These are phyloP conservation scores for Mus caroli DNA, from an alignment of 2,797 vertebrate species.

Conservation along the genomic window DNA sequence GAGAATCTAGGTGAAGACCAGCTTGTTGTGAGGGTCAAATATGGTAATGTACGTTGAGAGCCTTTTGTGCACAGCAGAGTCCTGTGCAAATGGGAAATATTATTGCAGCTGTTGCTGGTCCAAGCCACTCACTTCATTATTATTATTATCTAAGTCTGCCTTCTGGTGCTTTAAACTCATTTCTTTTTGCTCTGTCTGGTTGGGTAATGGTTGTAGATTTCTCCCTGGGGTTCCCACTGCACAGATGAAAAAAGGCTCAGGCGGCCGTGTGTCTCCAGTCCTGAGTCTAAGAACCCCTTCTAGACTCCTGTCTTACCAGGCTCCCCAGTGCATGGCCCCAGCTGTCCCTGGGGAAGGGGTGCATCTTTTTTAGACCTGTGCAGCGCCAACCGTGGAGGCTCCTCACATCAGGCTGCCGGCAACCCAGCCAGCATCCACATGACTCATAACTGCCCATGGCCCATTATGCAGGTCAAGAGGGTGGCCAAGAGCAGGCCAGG, in stretches of 20 bases:
- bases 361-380: slow-evolving; percentile 64
- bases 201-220: slow-evolving; percentile 71
- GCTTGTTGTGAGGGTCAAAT: slow-evolving; percentile 61
- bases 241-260: slow-evolving; percentile 16
- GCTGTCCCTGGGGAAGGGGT: slow-evolving; percentile 29
- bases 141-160: slow-evolving; percentile 75
- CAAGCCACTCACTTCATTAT: slow-evolving; percentile 58
- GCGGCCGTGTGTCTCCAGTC: slow-evolving; percentile 41
- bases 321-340: slow-evolving; percentile 11
- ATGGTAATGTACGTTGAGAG: slow-evolving; percentile 38
- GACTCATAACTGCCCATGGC: slow-evolving; percentile 73
- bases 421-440: slow-evolving; percentile 44
- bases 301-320: not conserved
- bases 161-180: slow-evolving; percentile 72
- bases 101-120: slow-evolving; percentile 71
- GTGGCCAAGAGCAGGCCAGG: not conserved
- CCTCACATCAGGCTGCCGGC: slow-evolving; percentile 53
- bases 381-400: slow-evolving; percentile 38
- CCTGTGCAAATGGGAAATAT: slow-evolving; percentile 61
- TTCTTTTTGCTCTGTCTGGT: slow-evolving; percentile 69
- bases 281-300: not conserved
- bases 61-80: slow-evolving; percentile 35
- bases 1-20: slow-evolving; percentile 49
- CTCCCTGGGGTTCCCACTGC: slow-evolving; percentile 63
- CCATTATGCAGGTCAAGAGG: slow-evolving; percentile 73